A percentile compares a stretch with the other conserved stretches of the same genome.
Conservation (phyloP, 2,888 invertebrate species). For the Bellardia pandia region DNA sequence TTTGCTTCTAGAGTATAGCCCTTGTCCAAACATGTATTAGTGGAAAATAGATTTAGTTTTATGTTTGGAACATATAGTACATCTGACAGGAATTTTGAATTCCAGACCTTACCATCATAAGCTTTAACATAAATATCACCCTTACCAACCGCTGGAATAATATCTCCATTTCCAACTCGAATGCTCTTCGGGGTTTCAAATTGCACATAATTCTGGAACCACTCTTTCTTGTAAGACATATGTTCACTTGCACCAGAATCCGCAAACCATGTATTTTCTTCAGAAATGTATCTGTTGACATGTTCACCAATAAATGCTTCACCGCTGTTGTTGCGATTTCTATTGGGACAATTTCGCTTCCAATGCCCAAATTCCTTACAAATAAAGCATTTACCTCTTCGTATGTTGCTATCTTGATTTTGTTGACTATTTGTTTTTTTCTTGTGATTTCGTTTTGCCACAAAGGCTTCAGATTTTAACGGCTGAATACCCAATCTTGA, state of each 20-base stretch:
- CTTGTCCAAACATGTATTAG: constrained; percentile 69
- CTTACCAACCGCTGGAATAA: constrained; percentile 65
- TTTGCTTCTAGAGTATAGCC: constrained; percentile 53
- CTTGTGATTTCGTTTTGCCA: neutral
- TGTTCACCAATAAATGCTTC: too few species aligned
- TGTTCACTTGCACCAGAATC: too few species aligned
- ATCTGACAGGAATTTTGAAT: constrained; percentile 68
- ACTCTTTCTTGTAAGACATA: neutral
- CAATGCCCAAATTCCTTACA: neutral
- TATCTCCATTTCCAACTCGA: constrained; percentile 42
- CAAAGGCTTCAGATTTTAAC: constrained; percentile 24
- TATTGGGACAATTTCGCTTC: too few species aligned
- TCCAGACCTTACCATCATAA: constrained; percentile 64
- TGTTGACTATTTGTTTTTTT: neutral
- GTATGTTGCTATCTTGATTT: neutral
- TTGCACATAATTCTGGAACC: neutral
- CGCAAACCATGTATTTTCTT: too few species aligned
- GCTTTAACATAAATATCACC: constrained; percentile 68
- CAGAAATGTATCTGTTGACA: too few species aligned
- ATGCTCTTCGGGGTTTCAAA: neutral
- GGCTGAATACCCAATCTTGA: neutral
- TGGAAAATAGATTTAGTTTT: constrained; percentile 73
- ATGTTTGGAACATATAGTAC: constrained; percentile 73
- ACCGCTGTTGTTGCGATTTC: too few species aligned
- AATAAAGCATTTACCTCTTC: neutral